Base-by-base conservation (phyloP, 1,140 invertebrate species). In the Aphelinus certus region DNA sequence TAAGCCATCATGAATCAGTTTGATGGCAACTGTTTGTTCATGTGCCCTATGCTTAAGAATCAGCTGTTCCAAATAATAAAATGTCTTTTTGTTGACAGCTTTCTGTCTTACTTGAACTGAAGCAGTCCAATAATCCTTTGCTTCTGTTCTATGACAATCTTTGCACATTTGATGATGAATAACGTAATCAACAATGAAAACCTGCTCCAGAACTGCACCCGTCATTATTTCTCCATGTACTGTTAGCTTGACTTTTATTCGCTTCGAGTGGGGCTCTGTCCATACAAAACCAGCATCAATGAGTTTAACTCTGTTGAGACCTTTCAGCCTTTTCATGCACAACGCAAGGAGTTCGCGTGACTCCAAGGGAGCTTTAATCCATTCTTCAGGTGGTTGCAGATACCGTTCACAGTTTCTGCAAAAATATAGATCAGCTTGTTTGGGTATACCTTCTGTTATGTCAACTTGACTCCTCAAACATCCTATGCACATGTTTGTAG, bases 231-330 rank as follows among this genome's bases (percentile, higher is more conserved):
- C 97, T 76, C 95, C 97, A 85, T 99, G 97, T n/a, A 99, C 93
- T 3, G 96, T 98, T 65, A 99, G 84, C 89, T 99, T 99, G 0
- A 96, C 93, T 90, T 99, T 99, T 47, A 99, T 92, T 75, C 98
- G 91, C 87, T 97, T 98, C 0, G 98, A 99, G 90, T 99, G 98
- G 71, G 98, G 97, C 84, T 99, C 98, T 51, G 98, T 99, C 98
- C 98, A 99, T 3, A 98, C 91, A 89, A 99, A 99, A 4, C 93
- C 93, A 66, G 98, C 98, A 92, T 99, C 97, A 60, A 98, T 90
- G 3, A 99, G 87, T 83, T 95, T 95, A 0, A 98, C 94, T 85
- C 94, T 93, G 79, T 94, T 96, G 1, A 99, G 88, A 3, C 96
- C 96, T 88, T 98, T 99, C 0, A 99, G 86, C 83, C 94, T 96